Percentiles rank a stretch among this genome's conserved stretches.
Conservation (phyloP, 1,140 invertebrate species). For the Drosophila truncata region DNA sequence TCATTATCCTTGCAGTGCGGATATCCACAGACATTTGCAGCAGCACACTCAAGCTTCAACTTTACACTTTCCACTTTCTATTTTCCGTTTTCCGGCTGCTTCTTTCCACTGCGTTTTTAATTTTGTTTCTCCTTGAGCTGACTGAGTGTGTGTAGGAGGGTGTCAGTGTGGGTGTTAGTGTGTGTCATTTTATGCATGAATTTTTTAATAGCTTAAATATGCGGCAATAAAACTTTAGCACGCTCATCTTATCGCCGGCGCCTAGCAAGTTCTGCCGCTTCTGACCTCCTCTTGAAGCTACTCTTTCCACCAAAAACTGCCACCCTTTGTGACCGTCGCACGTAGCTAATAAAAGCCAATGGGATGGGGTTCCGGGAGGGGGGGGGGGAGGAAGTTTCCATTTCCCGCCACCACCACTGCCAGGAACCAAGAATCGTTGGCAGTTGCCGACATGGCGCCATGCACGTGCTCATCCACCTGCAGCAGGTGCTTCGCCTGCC, state of each 20-base stretch:
- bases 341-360: constrained; percentile 75
- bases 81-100: constrained; percentile 16
- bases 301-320: neutral
- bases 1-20: constrained; percentile 10
- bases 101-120: constrained; percentile 63
- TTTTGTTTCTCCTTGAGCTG: constrained; percentile 55
- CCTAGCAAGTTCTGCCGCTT: constrained; percentile 60
- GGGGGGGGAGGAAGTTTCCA: constrained; percentile 8
- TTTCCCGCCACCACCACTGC: neutral
- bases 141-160: constrained; percentile 4
- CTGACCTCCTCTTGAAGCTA: constrained; percentile 28
- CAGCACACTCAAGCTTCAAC: constrained; percentile 37
- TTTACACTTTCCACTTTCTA: constrained; percentile 31
- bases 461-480: constrained; percentile 70
- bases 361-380: constrained; percentile 33
- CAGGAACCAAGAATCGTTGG: constrained; percentile 42
- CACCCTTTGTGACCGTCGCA: constrained; percentile 51
- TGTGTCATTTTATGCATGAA: constrained; percentile 82
- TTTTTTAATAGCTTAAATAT: constrained; percentile 84
- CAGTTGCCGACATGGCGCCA: constrained; percentile 63
- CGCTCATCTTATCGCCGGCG: constrained; percentile 78
- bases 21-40: constrained; percentile 38
- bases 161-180: constrained; percentile 29
- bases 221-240: constrained; percentile 83
- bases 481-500: constrained; percentile 9